A percentile compares a stretch with the other conserved stretches of the same genome.
phyloP scores from a whole-genome alignment of 2,888 invertebrate genomes.

The Abrostola tripartita region DNA sequence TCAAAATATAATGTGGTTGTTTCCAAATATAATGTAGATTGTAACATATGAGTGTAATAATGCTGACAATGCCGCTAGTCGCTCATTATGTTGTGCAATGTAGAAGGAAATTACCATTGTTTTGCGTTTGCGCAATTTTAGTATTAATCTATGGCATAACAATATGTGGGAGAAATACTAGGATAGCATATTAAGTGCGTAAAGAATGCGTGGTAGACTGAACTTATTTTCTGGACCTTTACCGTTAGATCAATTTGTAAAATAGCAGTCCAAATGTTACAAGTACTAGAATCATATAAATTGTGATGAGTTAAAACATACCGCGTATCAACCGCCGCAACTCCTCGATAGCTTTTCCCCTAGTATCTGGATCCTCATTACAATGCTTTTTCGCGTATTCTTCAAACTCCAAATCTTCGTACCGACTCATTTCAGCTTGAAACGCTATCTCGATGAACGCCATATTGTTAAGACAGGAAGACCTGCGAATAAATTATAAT shows the following conservation, averaged over 20 bases:
- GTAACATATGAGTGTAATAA: slow-evolving; percentile 8
- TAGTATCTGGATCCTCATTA: slow-evolving; percentile 76
- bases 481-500: slow-evolving; percentile 6
- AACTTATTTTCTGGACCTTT: too few species aligned
- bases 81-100: slow-evolving; percentile 34
- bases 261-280: slow-evolving; percentile 26
- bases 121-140: slow-evolving; percentile 10
- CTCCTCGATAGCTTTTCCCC: slow-evolving; percentile 74
- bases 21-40: slow-evolving; percentile 9
- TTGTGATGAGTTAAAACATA: slow-evolving; percentile 54
- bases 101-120: slow-evolving; percentile 37
- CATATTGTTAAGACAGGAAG: slow-evolving; percentile 56
- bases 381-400: slow-evolving; percentile 78
- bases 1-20: slow-evolving; percentile 4
- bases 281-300: slow-evolving; percentile 24
- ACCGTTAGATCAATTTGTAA: not conserved
- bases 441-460: slow-evolving; percentile 81
- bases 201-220: not conserved
- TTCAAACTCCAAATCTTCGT: slow-evolving; percentile 81
- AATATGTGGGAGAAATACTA: slow-evolving; percentile 6
- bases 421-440: slow-evolving; percentile 81
- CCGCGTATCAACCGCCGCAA: slow-evolving; percentile 81
- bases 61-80: slow-evolving; percentile 14
- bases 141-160: not conserved
- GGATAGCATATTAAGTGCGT: not conserved